Evolutionary conservation across 2,797 vertebrate genomes (phyloP).

Genomic region (Rhodeus uyekii): DNA sequence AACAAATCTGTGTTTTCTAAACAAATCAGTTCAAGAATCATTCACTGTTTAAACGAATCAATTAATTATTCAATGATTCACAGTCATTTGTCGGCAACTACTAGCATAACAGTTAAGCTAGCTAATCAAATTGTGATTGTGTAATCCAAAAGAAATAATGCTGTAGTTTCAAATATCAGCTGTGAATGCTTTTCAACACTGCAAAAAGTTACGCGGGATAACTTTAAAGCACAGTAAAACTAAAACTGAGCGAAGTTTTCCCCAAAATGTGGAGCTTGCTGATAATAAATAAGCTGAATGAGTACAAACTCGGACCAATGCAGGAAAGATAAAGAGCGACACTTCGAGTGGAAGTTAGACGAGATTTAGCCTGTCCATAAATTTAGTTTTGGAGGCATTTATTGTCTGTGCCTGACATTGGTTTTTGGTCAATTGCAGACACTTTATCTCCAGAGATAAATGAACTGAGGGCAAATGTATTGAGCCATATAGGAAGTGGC

Average conservation of each 20-base stretch:
- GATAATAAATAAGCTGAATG: background rate
- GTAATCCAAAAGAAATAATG: background rate
- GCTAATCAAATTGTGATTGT: background rate
- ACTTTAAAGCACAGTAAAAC: background rate
- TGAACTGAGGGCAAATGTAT: conserved; percentile 30
- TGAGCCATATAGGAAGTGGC: conserved; percentile 25
- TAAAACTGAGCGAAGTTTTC: background rate
- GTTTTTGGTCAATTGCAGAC: conserved; percentile 30
- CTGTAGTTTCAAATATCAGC: background rate
- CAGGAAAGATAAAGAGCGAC: background rate
- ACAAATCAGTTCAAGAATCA: background rate
- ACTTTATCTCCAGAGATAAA: conserved; percentile 34
- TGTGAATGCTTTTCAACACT: background rate
- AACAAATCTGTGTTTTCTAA: background rate
- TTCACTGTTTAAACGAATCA: background rate
- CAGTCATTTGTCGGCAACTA: background rate
- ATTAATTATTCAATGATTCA: background rate
- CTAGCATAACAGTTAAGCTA: background rate
- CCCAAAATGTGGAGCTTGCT: background rate
- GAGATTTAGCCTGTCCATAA: conserved; percentile 17
- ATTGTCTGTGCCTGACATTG: conserved; percentile 42
- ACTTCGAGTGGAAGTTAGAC: background rate
- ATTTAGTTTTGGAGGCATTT: conserved; percentile 42
- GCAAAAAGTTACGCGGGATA: background rate
- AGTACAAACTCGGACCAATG: background rate